These are phyloP conservation scores for Cephalopholis sonnerati DNA, from an alignment of 2,113 vertebrate species.

Conservation along the genomic window DNA sequence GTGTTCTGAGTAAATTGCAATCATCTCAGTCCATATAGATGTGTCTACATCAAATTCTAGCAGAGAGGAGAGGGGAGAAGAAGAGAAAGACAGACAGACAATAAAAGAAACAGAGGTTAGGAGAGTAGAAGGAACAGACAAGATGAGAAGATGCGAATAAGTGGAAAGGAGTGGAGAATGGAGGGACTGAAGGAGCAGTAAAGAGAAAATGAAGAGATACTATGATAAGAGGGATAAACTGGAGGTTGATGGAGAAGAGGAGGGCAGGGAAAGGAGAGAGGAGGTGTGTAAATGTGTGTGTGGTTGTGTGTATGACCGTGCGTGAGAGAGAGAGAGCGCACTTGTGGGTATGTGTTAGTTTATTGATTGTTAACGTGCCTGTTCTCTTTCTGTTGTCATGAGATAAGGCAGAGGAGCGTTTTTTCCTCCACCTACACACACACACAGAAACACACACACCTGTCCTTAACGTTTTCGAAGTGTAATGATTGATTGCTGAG, in stretches of 20 bases:
- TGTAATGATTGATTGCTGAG: conserved; percentile 77
- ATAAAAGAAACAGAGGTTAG: conserved; percentile 30
- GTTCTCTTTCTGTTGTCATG: conserved; percentile 79
- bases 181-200: conserved; percentile 48
- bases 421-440: conserved; percentile 50
- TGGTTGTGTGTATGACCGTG: conserved; percentile 5
- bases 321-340: conserved; percentile 23
- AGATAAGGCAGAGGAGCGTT: conserved; percentile 77
- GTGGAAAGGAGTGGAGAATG: conserved; percentile 46
- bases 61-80: conserved; percentile 6
- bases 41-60: conserved; percentile 60
- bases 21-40: conserved; percentile 71
- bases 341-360: conserved; percentile 70
- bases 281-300: conserved; percentile 33
- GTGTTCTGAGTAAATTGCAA: conserved; percentile 72
- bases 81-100: conserved; percentile 6
- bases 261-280: conserved; percentile 42
- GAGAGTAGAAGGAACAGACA: conserved; percentile 40
- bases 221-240: conserved; percentile 65
- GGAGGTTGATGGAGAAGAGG: conserved; percentile 56
- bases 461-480: conserved; percentile 69
- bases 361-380: conserved; percentile 79
- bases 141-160: conserved; percentile 54
- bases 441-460: conserved; percentile 41
- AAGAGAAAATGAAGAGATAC: conserved; percentile 75